Evolutionary conservation across 2,888 invertebrate species (phyloP).

Genomic region (Xestia sexstrigata): DNA sequence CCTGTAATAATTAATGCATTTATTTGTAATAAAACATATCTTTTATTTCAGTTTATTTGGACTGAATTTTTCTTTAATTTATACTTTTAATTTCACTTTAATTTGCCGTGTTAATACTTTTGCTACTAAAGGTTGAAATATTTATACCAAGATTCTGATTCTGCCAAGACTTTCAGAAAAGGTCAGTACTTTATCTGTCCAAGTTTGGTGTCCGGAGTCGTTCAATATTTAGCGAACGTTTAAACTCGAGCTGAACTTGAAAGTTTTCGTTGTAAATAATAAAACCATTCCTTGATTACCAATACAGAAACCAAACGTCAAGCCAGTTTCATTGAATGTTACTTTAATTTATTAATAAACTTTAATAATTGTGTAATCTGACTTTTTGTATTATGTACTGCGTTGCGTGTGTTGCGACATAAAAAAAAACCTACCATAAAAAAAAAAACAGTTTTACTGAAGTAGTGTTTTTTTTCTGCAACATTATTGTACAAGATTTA

Average conservation of each 20-base stretch:
- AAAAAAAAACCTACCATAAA: neutral
- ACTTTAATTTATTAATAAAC: conserved; percentile 62
- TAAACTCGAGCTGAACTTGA: conserved; percentile 14
- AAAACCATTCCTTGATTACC: conserved; percentile 78
- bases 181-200: neutral
- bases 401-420: conserved; percentile 38
- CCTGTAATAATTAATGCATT: conserved; percentile 49
- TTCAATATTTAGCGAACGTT: neutral
- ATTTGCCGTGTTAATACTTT: neutral
- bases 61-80: conserved; percentile 5
- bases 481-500: neutral
- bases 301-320: conserved; percentile 80
- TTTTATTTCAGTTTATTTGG: conserved; percentile 19
- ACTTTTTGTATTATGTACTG: conserved; percentile 45
- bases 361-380: conserved; percentile 45
- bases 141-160: neutral
- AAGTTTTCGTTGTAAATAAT: conserved; percentile 55
- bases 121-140: neutral
- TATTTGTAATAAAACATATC: conserved; percentile 53
- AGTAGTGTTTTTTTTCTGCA: neutral
- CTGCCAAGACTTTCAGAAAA: neutral
- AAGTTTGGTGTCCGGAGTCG: neutral
- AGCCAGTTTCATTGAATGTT: conserved; percentile 80
- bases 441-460: neutral
- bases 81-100: conserved; percentile 26